Percentiles rank a stretch among this genome's conserved stretches.
These are phyloP conservation scores for Tragelaphus oryx DNA, from an alignment of 2,797 vertebrate genomes.

Conservation along the genomic window DNA sequence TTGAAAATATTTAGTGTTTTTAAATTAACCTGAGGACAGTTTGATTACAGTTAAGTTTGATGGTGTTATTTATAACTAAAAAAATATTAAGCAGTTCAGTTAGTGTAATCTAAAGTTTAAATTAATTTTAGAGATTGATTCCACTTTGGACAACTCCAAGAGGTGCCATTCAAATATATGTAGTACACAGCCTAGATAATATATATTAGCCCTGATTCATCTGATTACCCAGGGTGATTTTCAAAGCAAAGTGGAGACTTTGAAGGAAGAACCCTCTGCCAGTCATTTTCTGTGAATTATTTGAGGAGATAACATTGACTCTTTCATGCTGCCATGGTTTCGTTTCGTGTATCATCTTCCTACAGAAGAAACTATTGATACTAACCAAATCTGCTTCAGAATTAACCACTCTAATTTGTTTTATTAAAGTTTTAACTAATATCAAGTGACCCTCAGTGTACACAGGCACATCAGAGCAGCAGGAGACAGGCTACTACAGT, in stretches of 20 bases:
- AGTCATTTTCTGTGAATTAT: not conserved
- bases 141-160: not conserved
- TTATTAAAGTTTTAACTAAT: not conserved
- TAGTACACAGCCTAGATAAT: not conserved
- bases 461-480: not conserved
- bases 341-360: not conserved
- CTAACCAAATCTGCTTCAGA: not conserved
- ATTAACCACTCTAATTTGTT: not conserved
- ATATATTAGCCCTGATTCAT: not conserved
- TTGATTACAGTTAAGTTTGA: not conserved
- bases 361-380: not conserved
- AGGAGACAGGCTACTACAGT: not conserved
- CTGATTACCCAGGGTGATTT: not conserved
- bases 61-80: not conserved
- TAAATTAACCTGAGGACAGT: not conserved
- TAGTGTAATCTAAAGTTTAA: not conserved
- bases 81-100: not conserved
- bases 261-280: not conserved
- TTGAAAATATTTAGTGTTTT: conserved; percentile 20
- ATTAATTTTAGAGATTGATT: not conserved
- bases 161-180: rapidly evolving
- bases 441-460: not conserved
- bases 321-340: not conserved
- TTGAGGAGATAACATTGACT: not conserved
- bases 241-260: not conserved